Evolutionary conservation across 2,888 invertebrate species (phyloP), one percentile per base, ranked within the genome.

Genomic region (Mythimna impura): DNA sequence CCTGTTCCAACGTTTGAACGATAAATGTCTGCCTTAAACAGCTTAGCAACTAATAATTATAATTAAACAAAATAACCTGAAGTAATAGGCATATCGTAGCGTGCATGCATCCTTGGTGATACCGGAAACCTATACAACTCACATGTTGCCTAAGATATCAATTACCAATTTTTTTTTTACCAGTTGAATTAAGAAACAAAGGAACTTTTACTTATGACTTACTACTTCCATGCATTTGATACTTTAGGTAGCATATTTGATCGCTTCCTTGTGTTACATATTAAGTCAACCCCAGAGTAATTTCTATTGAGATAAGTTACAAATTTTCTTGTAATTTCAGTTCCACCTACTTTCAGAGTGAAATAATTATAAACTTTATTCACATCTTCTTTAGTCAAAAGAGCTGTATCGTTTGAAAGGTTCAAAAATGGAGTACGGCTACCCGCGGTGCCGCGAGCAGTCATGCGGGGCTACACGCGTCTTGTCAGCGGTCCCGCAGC

Each of bases 61-160:
- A 75, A 70, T 25, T 10, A 43, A 76, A 64, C 67, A 61, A 66
- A 64, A 40, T 57, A 43, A 54, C n/a, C 62, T 9, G 40, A 64
- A 47, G 36, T 50, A n/a, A 40, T 36, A 58, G 34, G 61, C 73
- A n/a, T 67, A 60, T 64, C 60, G 40, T 65, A 74, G 57, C n/a
- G 67, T 50, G 71, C 66, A 74, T 54, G 22, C 57, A 67, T 80
- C 79, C 80, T 82, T 85, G 82, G 71, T 14, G 36, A 72, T 67
- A 80, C 73, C 77, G 80, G 82, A 82, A 83, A 69, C 25, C n/a
- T 43, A 71, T 63, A 77, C 70, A 81, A 82, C 34, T 64, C 64
- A 73, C 67, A 75, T 36, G 47, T 66, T 40, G 17, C 70, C 66
- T 73, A 64, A 64, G 47, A 25, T 79, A 55, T 73, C 34, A 79